Evolutionary conservation across 2,888 invertebrate species (phyloP).

Genomic region (Creontiades dilutus): DNA sequence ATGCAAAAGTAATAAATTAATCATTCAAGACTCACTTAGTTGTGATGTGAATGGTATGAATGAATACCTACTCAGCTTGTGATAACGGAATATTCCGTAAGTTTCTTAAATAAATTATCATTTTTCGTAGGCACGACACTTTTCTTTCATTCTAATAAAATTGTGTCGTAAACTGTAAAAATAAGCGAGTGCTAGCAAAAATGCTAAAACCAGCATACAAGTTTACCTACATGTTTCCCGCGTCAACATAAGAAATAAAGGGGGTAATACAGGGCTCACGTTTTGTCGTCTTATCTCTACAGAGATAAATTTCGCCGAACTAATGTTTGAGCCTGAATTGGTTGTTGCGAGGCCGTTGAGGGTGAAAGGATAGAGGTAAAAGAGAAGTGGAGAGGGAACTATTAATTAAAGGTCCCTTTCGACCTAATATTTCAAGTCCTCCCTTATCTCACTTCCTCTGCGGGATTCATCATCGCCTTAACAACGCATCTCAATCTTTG

Average conservation of each 20-base stretch:
- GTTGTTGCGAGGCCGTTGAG: neutral
- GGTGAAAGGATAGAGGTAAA: neutral
- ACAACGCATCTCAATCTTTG: constrained; percentile 26
- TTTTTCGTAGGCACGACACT: too few relatives aligned
- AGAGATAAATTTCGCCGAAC: constrained; percentile 37
- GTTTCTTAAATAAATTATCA: too few relatives aligned
- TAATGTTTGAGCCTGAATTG: constrained; percentile 38
- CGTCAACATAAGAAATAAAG: neutral
- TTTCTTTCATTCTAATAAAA: too few relatives aligned
- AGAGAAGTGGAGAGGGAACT: constrained; percentile 19
- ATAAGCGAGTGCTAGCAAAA: too few relatives aligned
- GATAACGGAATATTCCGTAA: too few relatives aligned
- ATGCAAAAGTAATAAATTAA: too few relatives aligned
- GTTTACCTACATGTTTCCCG: neutral
- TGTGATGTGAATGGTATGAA: too few relatives aligned
- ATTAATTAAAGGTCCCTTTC: constrained; percentile 59
- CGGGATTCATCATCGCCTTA: constrained; percentile 12
- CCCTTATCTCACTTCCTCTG: constrained; percentile 13
- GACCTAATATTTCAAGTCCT: constrained; percentile 44
- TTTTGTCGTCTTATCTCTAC: constrained; percentile 52
- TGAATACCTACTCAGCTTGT: too few relatives aligned
- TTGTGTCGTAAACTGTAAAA: too few relatives aligned
- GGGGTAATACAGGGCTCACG: neutral
- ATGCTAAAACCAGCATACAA: too few relatives aligned
- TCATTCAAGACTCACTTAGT: too few relatives aligned